Evolutionary conservation across 2,888 invertebrate genomes (phyloP), one percentile per base, ranked within the genome.

Genomic region (Bombylius major): DNA sequence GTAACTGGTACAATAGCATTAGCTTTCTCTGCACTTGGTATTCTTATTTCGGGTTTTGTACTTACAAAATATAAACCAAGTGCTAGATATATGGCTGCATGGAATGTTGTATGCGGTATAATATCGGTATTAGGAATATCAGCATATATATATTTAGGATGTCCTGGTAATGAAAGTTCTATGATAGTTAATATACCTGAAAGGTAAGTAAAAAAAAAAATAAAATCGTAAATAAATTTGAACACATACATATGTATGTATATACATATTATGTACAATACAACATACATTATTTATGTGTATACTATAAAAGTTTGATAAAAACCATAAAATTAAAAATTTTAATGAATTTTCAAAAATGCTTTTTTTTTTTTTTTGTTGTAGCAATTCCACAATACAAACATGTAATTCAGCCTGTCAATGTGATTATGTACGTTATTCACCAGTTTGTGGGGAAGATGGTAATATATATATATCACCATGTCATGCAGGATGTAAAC

Each of bases 401-500:
- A 71, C 70, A 5, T 87, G 87, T 65, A 86, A 84, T 65, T 72
- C 76, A 14, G 75, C 78, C 58, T 87, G 87, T 66, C 73, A 79
- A 59, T 87, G 87, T 69, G 82, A 83, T 62, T 83, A 82, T 64
- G 82, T 83, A 32, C 82, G 83, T 60, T 87, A 85, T 66, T 83
- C 85, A 52, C 87, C 87, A 0, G 83, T 88, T 0, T 87, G 87
- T 65, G 80, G 82, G 5, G 77, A 79, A 59, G 79, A 81, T 59
- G 79, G 79, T 1, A 78, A 80, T 62, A 83, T 84, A 5, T 89
- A 81, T 67, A 88, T 87, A 63, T 87, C 87, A 0, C 84, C 88
- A 6, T 89, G 89, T 66, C 86, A 87, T 67, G 89, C 89, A 31
- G 89, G 89, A 6, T 89, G 88, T 67, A 76, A 70, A 49, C 65